Evolutionary conservation across 2,888 invertebrate genomes (phyloP).

Genomic region (Amitus sp.): DNA sequence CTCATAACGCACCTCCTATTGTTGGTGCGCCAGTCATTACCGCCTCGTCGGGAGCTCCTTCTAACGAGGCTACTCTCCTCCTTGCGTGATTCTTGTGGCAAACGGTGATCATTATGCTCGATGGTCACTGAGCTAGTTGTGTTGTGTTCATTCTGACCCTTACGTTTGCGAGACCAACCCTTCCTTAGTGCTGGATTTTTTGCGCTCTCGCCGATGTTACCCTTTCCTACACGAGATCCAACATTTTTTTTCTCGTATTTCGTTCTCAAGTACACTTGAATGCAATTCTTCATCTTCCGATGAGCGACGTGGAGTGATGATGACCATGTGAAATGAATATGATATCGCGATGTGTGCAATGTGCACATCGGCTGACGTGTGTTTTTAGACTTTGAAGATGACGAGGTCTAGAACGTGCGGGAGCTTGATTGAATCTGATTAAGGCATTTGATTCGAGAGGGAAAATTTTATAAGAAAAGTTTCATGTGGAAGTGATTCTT

Average conservation of each 20-base stretch:
- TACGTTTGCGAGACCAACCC: conserved; percentile 53
- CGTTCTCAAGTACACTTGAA: no score
- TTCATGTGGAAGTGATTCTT: no score
- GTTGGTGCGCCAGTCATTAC: conserved; percentile 62
- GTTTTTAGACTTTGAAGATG: no score
- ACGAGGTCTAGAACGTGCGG: no score
- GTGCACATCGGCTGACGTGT: no score
- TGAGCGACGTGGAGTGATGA: neutral
- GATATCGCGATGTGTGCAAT: no score
- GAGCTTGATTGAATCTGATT: no score
- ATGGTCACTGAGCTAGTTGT: conserved; percentile 52
- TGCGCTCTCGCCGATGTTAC: conserved; percentile 44
- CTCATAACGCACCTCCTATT: conserved; percentile 62
- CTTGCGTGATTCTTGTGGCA: conserved; percentile 61
- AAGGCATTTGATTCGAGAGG: no score
- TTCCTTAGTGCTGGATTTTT: conserved; percentile 55
- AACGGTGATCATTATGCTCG: conserved; percentile 61
- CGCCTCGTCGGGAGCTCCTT: conserved; percentile 61
- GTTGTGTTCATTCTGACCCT: conserved; percentile 57
- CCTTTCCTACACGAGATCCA: conserved; percentile 64
- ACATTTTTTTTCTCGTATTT: conserved; percentile 41
- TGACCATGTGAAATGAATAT: neutral
- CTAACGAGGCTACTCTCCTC: conserved; percentile 59
- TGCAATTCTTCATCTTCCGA: neutral
- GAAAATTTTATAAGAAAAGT: no score